Evolutionary conservation across 2,113 vertebrate genomes (phyloP).

Genomic region (Malurus alboscapulatus): DNA sequence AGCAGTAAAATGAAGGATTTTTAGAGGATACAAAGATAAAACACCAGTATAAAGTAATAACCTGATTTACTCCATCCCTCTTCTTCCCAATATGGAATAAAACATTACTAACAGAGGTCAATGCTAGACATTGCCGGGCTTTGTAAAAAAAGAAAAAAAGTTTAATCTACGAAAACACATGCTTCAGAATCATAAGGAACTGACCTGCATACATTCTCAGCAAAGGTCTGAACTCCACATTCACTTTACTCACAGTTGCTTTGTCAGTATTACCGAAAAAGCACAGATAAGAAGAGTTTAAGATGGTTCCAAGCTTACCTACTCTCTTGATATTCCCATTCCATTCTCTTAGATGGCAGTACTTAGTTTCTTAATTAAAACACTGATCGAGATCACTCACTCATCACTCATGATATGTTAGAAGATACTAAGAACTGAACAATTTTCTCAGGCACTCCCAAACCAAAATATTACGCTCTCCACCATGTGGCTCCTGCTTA

Average conservation of each 20-base stretch:
- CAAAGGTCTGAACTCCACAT: background rate
- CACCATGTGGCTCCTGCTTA: background rate
- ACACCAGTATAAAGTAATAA: accelerated
- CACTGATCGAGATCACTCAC: background rate
- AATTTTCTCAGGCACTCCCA: background rate
- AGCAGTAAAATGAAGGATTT: background rate
- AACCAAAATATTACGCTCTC: background rate
- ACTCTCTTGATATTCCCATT: background rate
- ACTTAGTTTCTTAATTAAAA: background rate
- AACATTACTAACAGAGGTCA: background rate
- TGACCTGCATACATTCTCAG: background rate
- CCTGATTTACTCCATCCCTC: background rate
- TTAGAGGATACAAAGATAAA: background rate
- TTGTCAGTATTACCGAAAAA: background rate
- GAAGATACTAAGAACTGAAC: background rate
- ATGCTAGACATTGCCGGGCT: background rate
- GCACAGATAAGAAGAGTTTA: background rate
- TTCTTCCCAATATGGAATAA: background rate
- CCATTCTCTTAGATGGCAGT: background rate
- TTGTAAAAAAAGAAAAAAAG: background rate
- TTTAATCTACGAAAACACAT: background rate
- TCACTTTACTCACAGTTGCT: background rate
- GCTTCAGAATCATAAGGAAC: background rate
- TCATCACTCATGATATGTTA: background rate
- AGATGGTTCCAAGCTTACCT: background rate